Base-by-base conservation (phyloP, 2,113 vertebrate species). In the Tragelaphus scriptus region DNA sequence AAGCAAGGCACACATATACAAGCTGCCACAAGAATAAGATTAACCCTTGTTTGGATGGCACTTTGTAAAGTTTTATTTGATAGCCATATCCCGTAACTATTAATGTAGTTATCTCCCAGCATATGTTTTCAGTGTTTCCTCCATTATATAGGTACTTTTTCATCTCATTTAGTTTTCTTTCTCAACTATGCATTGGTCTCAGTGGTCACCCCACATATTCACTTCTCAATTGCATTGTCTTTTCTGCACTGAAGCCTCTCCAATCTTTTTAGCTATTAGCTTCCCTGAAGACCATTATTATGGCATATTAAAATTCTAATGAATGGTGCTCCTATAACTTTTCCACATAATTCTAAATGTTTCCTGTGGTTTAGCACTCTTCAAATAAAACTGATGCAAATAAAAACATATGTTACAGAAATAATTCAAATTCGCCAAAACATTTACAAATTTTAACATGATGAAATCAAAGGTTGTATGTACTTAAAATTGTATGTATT, bases 21-120 rank as follows among this genome's bases (percentile, higher is more conserved):
- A 56, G 11, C n/a, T 90, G 47, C 5, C 23, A 28, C 59, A 40
- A 93, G 36, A 82, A 82, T 13, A 87, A 77, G 14, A 92, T 75
- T 85, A 63, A 80, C 49, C 84, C 47, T 44, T 63, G 12, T 68
- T 49, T 82, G 79, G 32, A 56, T 7, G 21, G 28, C 7, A 63
- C 77, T 94, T 96, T 88, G 44, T 65, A 81, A 95, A 77, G 47
- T 96, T 98, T 92, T 51, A 68, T 75, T 92, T 90, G 7, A 81
- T 21, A 92, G 56, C 26, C 5, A 30, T 23, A 56, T 81, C 15
- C 11, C 71, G 47, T 51, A 87, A 82, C 87, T 92, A 96, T 77
- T 71, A 80, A 49, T 26, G 3, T n/a, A 55, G 44, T 28, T 90
- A 85, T 4, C 53, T 80, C 90, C 15, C n/a, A 85, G 28, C 17